Percentiles rank a stretch among this genome's conserved stretches.
Evolutionary conservation across 2,113 vertebrate species (phyloP).

Genomic region (Takifugu bimaculatus): DNA sequence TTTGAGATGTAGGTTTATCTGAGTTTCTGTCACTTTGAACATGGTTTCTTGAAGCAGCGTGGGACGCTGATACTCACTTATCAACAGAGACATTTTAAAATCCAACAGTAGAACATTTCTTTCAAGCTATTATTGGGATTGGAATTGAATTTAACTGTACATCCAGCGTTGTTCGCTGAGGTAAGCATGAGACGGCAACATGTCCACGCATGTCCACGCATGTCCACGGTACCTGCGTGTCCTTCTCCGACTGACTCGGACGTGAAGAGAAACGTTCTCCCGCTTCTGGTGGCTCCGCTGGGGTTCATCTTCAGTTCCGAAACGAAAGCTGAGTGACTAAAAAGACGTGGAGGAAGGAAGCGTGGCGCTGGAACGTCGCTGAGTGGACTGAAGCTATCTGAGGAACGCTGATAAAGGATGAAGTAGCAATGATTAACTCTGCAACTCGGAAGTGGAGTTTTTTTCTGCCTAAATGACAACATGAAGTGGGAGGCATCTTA

Average conservation of each 20-base stretch:
- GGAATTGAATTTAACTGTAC: too few relatives aligned
- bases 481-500: too few relatives aligned
- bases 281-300: conserved; percentile 26
- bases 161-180: too few relatives aligned
- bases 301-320: conserved; percentile 53
- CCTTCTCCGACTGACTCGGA: conserved; percentile 76
- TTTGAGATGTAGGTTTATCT: not conserved
- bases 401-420: too few relatives aligned
- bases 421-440: not conserved
- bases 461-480: too few relatives aligned
- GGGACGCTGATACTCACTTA: too few relatives aligned
- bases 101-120: too few relatives aligned
- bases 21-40: not conserved
- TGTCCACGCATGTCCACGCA: not conserved
- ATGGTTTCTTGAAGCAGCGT: not conserved
- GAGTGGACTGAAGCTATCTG: not conserved
- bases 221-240: conserved; percentile 65
- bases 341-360: not conserved
- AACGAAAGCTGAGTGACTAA: not conserved
- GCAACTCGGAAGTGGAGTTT: too few relatives aligned
- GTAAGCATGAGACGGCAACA: too few relatives aligned
- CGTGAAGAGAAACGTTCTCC: conserved; percentile 75
- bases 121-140: not conserved
- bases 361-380: too few relatives aligned
- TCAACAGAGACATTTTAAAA: not conserved